These are phyloP conservation scores for Anas platyrhynchos DNA, from an alignment of 2,113 vertebrate genomes.

Conservation along the genomic window DNA sequence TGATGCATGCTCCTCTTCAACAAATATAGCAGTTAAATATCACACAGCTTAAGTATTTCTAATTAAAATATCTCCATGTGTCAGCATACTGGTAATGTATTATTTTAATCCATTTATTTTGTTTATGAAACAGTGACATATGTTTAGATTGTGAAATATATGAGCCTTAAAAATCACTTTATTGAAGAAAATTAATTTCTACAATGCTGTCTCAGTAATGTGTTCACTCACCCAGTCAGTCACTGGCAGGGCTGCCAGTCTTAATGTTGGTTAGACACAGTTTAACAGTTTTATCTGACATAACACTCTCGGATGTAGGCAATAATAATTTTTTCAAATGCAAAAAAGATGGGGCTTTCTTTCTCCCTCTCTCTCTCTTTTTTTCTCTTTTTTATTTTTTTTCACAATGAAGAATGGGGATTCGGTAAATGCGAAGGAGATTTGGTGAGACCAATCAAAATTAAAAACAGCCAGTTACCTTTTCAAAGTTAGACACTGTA, in stretches of 20 bases:
- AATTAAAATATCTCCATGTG: conserved; percentile 94
- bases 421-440: conserved; percentile 78
- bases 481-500: conserved; percentile 87
- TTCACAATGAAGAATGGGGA: conserved; percentile 31
- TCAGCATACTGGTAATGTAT: conserved; percentile 93
- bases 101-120: conserved; percentile 97
- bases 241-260: conserved; percentile 88
- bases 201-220: conserved; percentile 90
- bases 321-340: conserved; percentile 66
- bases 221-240: conserved; percentile 90
- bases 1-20: conserved; percentile 76
- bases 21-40: conserved; percentile 85
- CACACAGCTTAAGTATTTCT: conserved; percentile 84
- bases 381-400: neutral
- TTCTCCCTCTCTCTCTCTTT: conserved; percentile 3
- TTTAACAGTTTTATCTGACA: conserved; percentile 88
- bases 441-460: conserved; percentile 86
- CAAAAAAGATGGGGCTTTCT: conserved; percentile 10
- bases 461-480: conserved; percentile 86
- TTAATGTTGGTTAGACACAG: conserved; percentile 88
- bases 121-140: conserved; percentile 88
- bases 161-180: conserved; percentile 95
- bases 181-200: conserved; percentile 98
- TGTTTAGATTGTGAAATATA: conserved; percentile 97
- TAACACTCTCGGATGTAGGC: conserved; percentile 78